A percentile compares a stretch with the other conserved stretches of the same genome.
phyloP scores from a whole-genome alignment of 2,113 vertebrate genomes.

The Gymnorhina tibicen region DNA sequence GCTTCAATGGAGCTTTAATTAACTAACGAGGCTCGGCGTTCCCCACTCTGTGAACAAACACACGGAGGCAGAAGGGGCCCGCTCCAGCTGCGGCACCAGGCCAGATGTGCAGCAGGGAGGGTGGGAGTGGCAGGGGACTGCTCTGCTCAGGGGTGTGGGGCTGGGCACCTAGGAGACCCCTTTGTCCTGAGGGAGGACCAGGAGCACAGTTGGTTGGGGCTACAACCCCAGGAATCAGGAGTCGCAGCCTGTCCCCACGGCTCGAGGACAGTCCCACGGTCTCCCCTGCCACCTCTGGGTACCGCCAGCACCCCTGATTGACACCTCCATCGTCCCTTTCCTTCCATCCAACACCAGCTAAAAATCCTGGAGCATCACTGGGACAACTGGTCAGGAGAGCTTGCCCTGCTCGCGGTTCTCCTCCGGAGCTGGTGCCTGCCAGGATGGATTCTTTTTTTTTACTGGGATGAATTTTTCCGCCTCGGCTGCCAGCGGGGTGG shows the following conservation, averaged over 20 bases:
- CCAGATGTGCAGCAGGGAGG: not conserved
- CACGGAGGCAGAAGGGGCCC: not conserved
- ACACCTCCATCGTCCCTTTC: not conserved
- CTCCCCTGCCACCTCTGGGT: not conserved
- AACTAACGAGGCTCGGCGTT: not conserved
- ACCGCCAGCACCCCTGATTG: not conserved
- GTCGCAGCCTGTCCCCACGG: not conserved
- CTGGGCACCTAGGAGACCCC: fast-evolving
- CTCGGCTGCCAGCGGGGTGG: not conserved
- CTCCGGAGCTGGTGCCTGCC: not conserved
- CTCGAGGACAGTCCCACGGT: fast-evolving
- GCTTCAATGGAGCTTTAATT: not conserved
- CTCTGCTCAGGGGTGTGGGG: fast-evolving
- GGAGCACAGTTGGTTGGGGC: fast-evolving
- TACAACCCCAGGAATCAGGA: fast-evolving
- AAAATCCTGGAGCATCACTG: not conserved
- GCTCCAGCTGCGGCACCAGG: not conserved
- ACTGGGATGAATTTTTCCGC: not conserved
- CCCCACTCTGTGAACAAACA: not conserved
- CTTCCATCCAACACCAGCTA: fast-evolving
- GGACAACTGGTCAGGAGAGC: not conserved
- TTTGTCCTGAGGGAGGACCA: not conserved
- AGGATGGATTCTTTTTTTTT: not conserved
- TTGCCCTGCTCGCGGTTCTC: not conserved
- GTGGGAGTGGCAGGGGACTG: not conserved